phyloP scores from a whole-genome alignment of 2,888 invertebrate species.

The Melanargia galathea region DNA sequence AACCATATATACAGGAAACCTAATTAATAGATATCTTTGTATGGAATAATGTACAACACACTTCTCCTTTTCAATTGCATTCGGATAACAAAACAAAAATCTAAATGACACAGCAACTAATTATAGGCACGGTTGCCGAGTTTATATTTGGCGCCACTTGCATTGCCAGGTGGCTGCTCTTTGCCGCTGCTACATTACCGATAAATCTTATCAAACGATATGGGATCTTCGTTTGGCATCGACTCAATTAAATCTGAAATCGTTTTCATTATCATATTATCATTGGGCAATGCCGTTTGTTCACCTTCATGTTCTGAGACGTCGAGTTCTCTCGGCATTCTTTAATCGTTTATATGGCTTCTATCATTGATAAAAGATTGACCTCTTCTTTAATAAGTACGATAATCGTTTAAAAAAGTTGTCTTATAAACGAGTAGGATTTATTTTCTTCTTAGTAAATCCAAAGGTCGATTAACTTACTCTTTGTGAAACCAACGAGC shows the following conservation, averaged over 20 bases:
- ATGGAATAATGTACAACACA: background rate
- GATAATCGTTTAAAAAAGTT: conserved; percentile 1
- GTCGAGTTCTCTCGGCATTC: conserved; percentile 16
- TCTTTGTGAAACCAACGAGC: background rate
- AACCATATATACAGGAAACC: no score
- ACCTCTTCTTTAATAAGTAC: background rate
- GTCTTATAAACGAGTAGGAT: background rate
- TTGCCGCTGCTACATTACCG: conserved; percentile 49
- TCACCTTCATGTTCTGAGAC: conserved; percentile 15
- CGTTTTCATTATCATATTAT: conserved; percentile 29
- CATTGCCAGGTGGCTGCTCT: conserved; percentile 57
- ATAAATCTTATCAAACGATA: conserved; percentile 48
- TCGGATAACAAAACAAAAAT: conserved; percentile 10
- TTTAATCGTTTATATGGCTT: conserved; percentile 9
- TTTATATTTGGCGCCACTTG: conserved; percentile 62
- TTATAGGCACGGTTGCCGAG: conserved; percentile 35
- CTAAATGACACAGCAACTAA: conserved; percentile 19
- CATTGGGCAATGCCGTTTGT: conserved; percentile 22
- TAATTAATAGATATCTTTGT: no score
- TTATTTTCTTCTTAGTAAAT: background rate
- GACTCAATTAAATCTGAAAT: conserved; percentile 46
- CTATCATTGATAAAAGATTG: conserved; percentile 7
- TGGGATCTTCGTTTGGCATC: conserved; percentile 32
- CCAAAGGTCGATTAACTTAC: background rate
- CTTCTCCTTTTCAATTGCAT: background rate